Evolutionary conservation across 2,113 vertebrate species (phyloP), one percentile per base, ranked within the genome.

Genomic region (Oophaga pumilio): DNA sequence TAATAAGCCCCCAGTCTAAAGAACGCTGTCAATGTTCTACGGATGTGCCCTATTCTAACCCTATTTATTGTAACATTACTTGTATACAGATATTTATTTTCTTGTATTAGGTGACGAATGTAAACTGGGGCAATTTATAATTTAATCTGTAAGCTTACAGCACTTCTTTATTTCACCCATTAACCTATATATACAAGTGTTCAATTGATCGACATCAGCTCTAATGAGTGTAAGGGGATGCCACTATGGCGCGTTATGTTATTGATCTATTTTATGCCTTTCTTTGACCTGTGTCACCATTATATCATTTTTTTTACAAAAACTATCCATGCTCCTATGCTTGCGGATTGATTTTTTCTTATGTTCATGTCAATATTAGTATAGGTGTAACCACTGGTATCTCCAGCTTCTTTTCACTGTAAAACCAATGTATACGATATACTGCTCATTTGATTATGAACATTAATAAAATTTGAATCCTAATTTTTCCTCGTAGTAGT

Each of bases 251-350:
- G 64, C 81, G 85, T 87, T 71, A 80, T 69, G 66, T 71, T 81
- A 87, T 87, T 87, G 85, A 87, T 87, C 77, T 87, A 87, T 87
- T 80, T 80, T 80, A 87, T 87, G 64, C 85, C 80, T 87, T 87
- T 81, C 85, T 77, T 73, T 81, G 85, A 87, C 85, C 77, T 73
- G 52, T 81, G 77, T 87, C 52, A 87, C 76, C 77, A 78, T 87
- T 87, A 87, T 81, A 73, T 66, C 85, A 80, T 53, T 80, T 71
- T 26, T 80, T 71, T 73, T 43, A 43, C 33, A 53, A 87, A 87
- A 80, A 18, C 52, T 71, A 73, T 81, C 85, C 73, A 66, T 66
- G 49, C 22, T n/a, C 57, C 49, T 52, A 64, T 24, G 59, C 74
- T 86, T 60, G 71, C 28, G 17, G 78, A 86, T 86, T 78, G 84